Evolutionary conservation across 2,888 invertebrate species (phyloP), one percentile per base, ranked within the genome.

Genomic region (Taphrorychus bicolor): DNA sequence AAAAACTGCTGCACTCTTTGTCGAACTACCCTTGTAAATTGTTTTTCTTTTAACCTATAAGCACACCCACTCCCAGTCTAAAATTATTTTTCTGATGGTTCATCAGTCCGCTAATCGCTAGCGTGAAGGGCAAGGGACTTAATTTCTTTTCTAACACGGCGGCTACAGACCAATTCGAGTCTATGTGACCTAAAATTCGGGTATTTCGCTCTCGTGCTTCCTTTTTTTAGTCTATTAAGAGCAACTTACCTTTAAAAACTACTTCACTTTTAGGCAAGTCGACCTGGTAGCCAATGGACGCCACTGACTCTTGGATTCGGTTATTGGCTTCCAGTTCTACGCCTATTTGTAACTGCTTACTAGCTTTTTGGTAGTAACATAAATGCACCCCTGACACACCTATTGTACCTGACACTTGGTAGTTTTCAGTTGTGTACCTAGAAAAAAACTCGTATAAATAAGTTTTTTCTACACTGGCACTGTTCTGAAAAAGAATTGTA

Each of bases 191-290:
- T 95, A 82, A 54, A 84, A 76, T 14, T 3, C 32, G 3, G 32
- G 11, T 7, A 9, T 32, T 32, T 32, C 11, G 11, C 32, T 9
- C 3, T 32, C 1, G 32, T 11, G 11, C 9, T 9, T 32, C 9
- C 9, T 32, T 2, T 3, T 32, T 32, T 11, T n/a, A n/a, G n/a
- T 9, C 32, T 3, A 32, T 32, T 9, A 23, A 16, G 42, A 2
- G 11, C 52, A 17, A 3, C 1, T 77, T 79, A 96, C 97, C 98
- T 91, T 91, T 93, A 82, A 98, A 97, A 57, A 92, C 88, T 76
- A 97, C 88, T 82, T 97, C 96, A 59, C 97, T 96, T 82, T 95
- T 95, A 51, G 97, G 97, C 80, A 98, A 87, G 82, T 97, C 97
- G 71, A 94, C 89, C 84, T 98, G 97, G 84, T 98, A 98, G 9